Base-by-base conservation (phyloP, 1,140 invertebrate species). In the Drosophila setifemur region DNA sequence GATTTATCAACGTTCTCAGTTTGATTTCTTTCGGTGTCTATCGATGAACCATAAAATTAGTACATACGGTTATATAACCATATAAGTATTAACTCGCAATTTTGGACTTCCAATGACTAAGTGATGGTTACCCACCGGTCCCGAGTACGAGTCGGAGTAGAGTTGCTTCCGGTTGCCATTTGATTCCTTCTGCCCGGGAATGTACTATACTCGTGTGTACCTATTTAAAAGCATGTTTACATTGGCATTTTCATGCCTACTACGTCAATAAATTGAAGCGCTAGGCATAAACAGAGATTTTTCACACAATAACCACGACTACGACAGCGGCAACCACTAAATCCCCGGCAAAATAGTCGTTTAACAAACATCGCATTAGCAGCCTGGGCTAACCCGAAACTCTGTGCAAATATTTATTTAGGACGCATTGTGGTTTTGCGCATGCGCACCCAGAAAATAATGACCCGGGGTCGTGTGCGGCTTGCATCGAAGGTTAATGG, bases 281-380 rank as follows among this genome's bases (percentile, higher is more conserved):
- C 50, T 57, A 76, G 70, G 48, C 73, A 57, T 47, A 73, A 73
- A 53, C 67, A 85, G 49, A 67, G 70, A 85, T 78, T 83, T 61
- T 78, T 85, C 79, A 79, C 79, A 83, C 68, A 78, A 82, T 73
- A 77, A 75, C 76, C 71, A 52, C 71, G 48, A 54, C 54, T n/a
- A n/a, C n/a, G n/a, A n/a, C n/a, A n/a, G 63, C 26, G 39, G 42
- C 37, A 79, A 77, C 58, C 67, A 72, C 73, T 61, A 83, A 83
- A 50, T 74, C 70, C 70, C 45, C 35, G 48, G 47, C 79, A 66
- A 74, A 78, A 85, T 49, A 74, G 39, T 37, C 67, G 71, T 28
- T 66, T 49, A 55, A 53, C 64, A 75, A 78, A 85, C 71, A 85
- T 40, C 52, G 42, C 26, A 70, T 55, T 57, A 54, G 52, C 12